A percentile compares a stretch with the other conserved stretches of the same genome.
phyloP scores from a whole-genome alignment of 2,888 invertebrate species.

The Himalopsyche kuldschensis region DNA sequence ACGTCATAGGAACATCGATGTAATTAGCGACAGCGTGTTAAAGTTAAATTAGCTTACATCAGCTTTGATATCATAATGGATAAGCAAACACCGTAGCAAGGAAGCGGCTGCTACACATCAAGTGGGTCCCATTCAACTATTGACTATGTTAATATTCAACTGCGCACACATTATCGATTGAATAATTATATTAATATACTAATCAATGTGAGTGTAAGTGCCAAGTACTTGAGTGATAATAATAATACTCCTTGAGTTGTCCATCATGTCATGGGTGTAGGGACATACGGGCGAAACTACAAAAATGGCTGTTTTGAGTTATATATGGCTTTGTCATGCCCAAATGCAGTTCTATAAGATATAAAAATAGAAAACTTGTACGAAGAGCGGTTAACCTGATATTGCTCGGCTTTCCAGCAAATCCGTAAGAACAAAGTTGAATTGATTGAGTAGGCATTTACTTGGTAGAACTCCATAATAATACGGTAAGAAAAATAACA shows the following conservation, averaged over 20 bases:
- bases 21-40: conserved; percentile 21
- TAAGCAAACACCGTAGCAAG: conserved; percentile 10
- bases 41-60: conserved; percentile 15
- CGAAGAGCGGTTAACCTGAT: too few relatives aligned
- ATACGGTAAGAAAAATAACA: too few relatives aligned
- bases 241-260: neutral
- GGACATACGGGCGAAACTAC: too few relatives aligned
- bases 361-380: too few relatives aligned
- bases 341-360: too few relatives aligned
- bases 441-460: too few relatives aligned
- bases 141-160: neutral
- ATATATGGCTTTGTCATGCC: too few relatives aligned
- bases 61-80: conserved; percentile 25
- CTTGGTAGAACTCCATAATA: too few relatives aligned
- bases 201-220: neutral
- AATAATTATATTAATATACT: neutral
- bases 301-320: too few relatives aligned
- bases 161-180: neutral
- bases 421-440: too few relatives aligned
- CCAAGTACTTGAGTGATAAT: neutral
- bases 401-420: too few relatives aligned
- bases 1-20: neutral
- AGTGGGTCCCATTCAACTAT: neutral
- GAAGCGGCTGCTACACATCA: neutral
- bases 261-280: too few relatives aligned